These are phyloP conservation scores for Meleagris gallopavo DNA, from an alignment of 2,113 vertebrate genomes.

Conservation along the genomic window DNA sequence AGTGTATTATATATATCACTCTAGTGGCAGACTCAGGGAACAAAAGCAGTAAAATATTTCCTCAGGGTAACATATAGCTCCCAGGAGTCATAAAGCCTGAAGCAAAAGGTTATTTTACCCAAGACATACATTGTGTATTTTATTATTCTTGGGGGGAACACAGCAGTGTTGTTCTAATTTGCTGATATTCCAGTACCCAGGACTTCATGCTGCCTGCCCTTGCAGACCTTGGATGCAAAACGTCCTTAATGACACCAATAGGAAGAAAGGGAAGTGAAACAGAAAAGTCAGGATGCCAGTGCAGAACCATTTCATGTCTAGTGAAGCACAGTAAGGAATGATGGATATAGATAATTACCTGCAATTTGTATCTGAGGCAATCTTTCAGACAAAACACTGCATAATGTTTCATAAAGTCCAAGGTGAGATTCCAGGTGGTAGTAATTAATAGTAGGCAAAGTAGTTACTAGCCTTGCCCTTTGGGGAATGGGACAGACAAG, in stretches of 20 bases:
- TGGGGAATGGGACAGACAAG: not conserved
- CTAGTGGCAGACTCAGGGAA: slow-evolving; percentile 15
- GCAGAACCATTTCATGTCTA: not conserved
- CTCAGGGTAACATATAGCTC: slow-evolving; percentile 66
- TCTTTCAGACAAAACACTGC: not conserved
- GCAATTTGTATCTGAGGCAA: slow-evolving; percentile 22
- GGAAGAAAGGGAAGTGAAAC: not conserved
- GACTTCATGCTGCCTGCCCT: slow-evolving; percentile 3
- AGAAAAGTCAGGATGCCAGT: not conserved
- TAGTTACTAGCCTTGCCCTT: not conserved
- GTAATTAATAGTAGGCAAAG: not conserved
- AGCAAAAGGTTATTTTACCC: slow-evolving; percentile 67
- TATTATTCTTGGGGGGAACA: slow-evolving; percentile 3
- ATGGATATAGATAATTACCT: slow-evolving; percentile 55
- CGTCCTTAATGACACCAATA: not conserved
- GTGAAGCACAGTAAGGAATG: slow-evolving; percentile 25
- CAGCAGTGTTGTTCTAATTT: not conserved
- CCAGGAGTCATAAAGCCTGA: slow-evolving; percentile 56
- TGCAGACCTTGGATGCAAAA: slow-evolving; percentile 18
- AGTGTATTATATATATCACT: slow-evolving; percentile 46
- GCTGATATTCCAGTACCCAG: not conserved
- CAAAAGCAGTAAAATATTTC: slow-evolving; percentile 68
- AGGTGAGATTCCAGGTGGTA: not conserved
- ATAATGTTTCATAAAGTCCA: not conserved
- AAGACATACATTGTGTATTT: slow-evolving; percentile 44